Evolutionary conservation across 2,113 vertebrate species (phyloP), one percentile per base, ranked within the genome.

Genomic region (Apteryx mantelli): DNA sequence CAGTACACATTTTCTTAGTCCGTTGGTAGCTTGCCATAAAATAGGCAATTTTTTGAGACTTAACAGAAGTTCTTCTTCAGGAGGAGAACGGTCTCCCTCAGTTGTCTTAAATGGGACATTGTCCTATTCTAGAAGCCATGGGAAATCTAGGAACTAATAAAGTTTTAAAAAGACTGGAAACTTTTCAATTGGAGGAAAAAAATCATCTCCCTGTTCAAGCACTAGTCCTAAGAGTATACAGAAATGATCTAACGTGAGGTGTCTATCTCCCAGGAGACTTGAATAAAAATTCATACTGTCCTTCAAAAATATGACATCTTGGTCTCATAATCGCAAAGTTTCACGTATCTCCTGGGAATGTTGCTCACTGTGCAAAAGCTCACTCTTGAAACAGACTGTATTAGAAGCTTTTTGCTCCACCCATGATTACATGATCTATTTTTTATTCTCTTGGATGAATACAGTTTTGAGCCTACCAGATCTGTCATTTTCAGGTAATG

Each of bases 271-370:
- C 77, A 66, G 0, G 7, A 92, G 89, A 78, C 82, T 71, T 81
- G 81, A 92, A 94, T 91, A 89, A 94, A 83, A 95, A 93, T 88
- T 97, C 88, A 90, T 94, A 38, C 32, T 91, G 88, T 78, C 93
- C 90, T 88, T 94, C 90, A 94, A 82, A 90, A 48, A n/a, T 79
- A 34, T 2, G 68, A 77, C 71, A 89, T 30, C 34, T 86, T 74
- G 66, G 73, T 93, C 85, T 94, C 19, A 28, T 78, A 58, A 95
- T 88, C 82, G 91, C 1, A 68, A 58, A 71, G 60, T 63, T 88
- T 83, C 5, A 3, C 66, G 0, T 64, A 22, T 92, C 93, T 93
- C 46, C 68, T 88, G 82, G 92, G 96, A 86, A 88, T 9, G 18
- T 52, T 96, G 86, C 88, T 86, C 55, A 55, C 76, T 91, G 8